A percentile compares a stretch with the other conserved stretches of the same genome.
phyloP scores from a whole-genome alignment of 2,888 invertebrate genomes.

The Tridacna crocea region DNA sequence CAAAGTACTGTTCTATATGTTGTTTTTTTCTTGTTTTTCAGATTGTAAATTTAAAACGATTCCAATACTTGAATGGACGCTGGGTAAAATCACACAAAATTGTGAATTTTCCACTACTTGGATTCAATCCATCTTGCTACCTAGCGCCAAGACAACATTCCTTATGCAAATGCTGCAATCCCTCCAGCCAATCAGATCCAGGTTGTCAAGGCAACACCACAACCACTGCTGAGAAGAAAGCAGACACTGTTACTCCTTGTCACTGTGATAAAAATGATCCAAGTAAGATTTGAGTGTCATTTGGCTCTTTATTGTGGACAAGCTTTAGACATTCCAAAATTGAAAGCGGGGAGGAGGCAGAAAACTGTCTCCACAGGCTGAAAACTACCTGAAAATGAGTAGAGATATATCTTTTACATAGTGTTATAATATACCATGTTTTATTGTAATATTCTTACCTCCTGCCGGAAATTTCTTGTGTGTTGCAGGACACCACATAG shows the following conservation, averaged over 20 bases:
- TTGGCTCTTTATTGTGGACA: not conserved
- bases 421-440: too few species aligned
- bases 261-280: conserved; percentile 64
- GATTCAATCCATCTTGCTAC: conserved; percentile 94
- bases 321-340: too few species aligned
- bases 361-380: too few species aligned
- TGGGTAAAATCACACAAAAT: conserved; percentile 98
- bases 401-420: too few species aligned
- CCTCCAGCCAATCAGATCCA: conserved; percentile 35
- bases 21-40: conserved; percentile 82
- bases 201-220: conserved; percentile 17
- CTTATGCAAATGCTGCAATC: conserved; percentile 54
- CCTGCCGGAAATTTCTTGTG: too few species aligned
- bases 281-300: conserved; percentile 32
- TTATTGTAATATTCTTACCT: too few species aligned
- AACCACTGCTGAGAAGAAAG: conserved; percentile 37
- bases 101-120: conserved; percentile 93
- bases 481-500: too few species aligned
- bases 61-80: conserved; percentile 94
- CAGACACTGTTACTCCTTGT: conserved; percentile 30
- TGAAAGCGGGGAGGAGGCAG: too few species aligned
- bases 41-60: conserved; percentile 96
- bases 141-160: conserved; percentile 86
- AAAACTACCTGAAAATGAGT: too few species aligned
- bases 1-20: too few species aligned